Evolutionary conservation across 2,797 vertebrate species (phyloP), one percentile per base, ranked within the genome.

Genomic region (Galago senegalensis): DNA sequence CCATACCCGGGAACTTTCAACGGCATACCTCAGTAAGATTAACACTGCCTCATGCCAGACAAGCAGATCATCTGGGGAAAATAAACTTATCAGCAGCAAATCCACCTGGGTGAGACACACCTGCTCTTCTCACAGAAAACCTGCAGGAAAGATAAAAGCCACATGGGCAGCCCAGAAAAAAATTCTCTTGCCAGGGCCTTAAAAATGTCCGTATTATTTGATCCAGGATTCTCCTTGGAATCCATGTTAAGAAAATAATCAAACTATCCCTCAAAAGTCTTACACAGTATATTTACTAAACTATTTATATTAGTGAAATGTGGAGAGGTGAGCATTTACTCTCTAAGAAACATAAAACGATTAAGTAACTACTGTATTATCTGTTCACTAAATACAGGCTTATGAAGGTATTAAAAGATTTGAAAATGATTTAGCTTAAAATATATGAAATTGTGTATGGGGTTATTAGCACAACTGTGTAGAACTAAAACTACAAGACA

Each of bases 31-130:
- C 77, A 70, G 53, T 93, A 88, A 89, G 43, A 96, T 27, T 40
- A 86, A 92, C 88, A 53, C 69, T 40, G 94, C 95, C 53, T 77
- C 79, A 53, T 80, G 96, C 89, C 94, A 97, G 97, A 76, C 94
- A 95, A 97, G 97, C 97, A 97, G 98, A 94, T 98, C 92, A 95
- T 86, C 93, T 0, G 4, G 97, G 92, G 72, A 86, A 97, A 98
- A 96, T 84, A 97, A 97, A 91, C 87, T 60, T 95, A 96, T 92
- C 87, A 87, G 95, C 96, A 97, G 97, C 97, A 97, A 96, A 97
- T 75, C 97, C 92, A 72, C 91, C 77, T 29, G 76, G 63, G 58
- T 16, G 31, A 81, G 27, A 40, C 43, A 6, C 40, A 61, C 91
- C 70, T 86, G 46, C 27, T 69, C 49, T 53, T 27, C 17, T 25